Percentiles rank a stretch among this genome's conserved stretches.
These are phyloP conservation scores for Orthosia gothica DNA, from an alignment of 2,888 invertebrate species.

Conservation along the genomic window DNA sequence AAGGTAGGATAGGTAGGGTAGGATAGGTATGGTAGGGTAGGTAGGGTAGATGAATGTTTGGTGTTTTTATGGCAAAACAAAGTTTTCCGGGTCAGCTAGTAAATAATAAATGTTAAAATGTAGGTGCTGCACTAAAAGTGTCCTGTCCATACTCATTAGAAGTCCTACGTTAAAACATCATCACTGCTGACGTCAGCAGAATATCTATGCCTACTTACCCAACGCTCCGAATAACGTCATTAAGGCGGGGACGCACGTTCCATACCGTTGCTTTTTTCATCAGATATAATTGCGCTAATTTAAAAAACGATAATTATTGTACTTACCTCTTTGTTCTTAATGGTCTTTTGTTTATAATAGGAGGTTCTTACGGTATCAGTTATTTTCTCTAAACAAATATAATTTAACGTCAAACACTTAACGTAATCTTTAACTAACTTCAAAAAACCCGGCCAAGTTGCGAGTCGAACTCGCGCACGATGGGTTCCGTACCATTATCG, in stretches of 20 bases:
- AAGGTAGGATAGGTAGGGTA: no score
- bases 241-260: slow-evolving; percentile 51
- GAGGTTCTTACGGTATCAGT: slow-evolving; percentile 1
- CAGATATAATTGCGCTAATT: slow-evolving; percentile 54
- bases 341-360: slow-evolving; percentile 41
- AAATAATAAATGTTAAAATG: no score
- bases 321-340: slow-evolving; percentile 49
- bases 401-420: no score
- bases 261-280: slow-evolving; percentile 43
- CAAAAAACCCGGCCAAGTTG: no score
- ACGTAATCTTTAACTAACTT: no score
- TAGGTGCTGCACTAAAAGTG: not conserved
- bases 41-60: no score
- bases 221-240: slow-evolving; percentile 41
- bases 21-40: no score
- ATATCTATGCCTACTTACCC: slow-evolving; percentile 44
- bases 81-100: no score
- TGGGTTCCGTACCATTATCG: no score
- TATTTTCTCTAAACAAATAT: slow-evolving; percentile 5
- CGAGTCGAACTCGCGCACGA: no score
- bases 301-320: slow-evolving; percentile 59
- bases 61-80: no score
- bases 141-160: slow-evolving; percentile 8
- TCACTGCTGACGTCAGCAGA: slow-evolving; percentile 27
- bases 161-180: slow-evolving; percentile 5